These are phyloP conservation scores for Lottia scabra DNA, from an alignment of 2,888 invertebrate species.

Conservation along the genomic window DNA sequence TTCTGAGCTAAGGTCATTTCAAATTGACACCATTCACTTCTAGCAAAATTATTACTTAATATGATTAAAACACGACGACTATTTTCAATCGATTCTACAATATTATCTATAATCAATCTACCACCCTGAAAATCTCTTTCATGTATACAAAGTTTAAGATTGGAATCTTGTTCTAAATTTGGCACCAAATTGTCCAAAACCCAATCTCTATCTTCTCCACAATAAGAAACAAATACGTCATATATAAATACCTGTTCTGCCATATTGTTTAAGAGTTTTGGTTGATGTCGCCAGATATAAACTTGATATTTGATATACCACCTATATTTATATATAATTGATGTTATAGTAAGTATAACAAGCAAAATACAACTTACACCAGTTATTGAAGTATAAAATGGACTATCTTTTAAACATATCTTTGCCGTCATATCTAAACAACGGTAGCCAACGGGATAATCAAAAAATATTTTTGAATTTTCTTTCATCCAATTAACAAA, in stretches of 20 bases:
- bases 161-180: conserved; percentile 74
- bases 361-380: not conserved
- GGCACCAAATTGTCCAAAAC: conserved; percentile 76
- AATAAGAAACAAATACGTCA: conserved; percentile 80
- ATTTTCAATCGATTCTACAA: conserved; percentile 78
- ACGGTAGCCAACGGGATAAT: not conserved
- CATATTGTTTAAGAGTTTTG: conserved; percentile 35
- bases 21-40: conserved; percentile 81
- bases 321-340: conserved; percentile 11
- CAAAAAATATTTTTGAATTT: not conserved
- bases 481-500: conserved; percentile 27
- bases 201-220: conserved; percentile 77
- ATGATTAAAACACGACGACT: conserved; percentile 77
- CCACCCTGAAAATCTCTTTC: conserved; percentile 81
- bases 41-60: conserved; percentile 76
- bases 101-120: conserved; percentile 78
- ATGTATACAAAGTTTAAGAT: conserved; percentile 74
- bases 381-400: not conserved
- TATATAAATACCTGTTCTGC: conserved; percentile 64
- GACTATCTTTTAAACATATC: not conserved
- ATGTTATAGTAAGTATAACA: not conserved
- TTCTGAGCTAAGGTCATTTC: conserved; percentile 81
- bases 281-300: not conserved
- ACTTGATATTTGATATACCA: conserved; percentile 8
- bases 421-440: conserved; percentile 6